phyloP scores from a whole-genome alignment of 1,140 invertebrate species.

The Musca vetustissima region DNA sequence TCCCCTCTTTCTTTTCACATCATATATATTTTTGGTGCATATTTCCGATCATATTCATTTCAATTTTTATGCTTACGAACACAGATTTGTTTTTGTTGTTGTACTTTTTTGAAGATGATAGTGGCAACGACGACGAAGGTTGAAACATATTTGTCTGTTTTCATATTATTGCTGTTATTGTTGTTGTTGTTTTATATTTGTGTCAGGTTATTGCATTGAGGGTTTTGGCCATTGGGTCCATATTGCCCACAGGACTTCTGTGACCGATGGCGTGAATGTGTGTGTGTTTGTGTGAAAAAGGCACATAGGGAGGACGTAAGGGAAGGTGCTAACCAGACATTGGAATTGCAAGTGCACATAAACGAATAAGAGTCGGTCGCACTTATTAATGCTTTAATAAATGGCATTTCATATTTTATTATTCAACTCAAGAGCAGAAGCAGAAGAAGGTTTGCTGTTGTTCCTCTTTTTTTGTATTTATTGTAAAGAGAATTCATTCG shows the following conservation, averaged over 20 bases:
- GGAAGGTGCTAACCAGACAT: not conserved
- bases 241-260: not conserved
- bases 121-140: slow-evolving; percentile 20
- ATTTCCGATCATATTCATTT: slow-evolving; percentile 2
- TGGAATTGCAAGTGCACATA: slow-evolving; percentile 23
- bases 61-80: slow-evolving; percentile 1
- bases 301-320: not conserved
- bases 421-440: slow-evolving; percentile 39
- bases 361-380: slow-evolving; percentile 36
- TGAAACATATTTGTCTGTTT: not conserved
- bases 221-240: not conserved
- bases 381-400: slow-evolving; percentile 55
- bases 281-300: not conserved
- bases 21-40: too few relatives aligned
- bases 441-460: too few relatives aligned
- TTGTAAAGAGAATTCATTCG: too few relatives aligned
- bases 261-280: not conserved
- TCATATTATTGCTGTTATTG: too few relatives aligned
- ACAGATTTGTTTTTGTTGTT: too few relatives aligned
- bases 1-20: too few relatives aligned
- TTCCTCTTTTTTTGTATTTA: too few relatives aligned
- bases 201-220: not conserved
- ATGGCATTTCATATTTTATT: slow-evolving; percentile 55
- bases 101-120: slow-evolving; percentile 6
- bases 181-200: too few relatives aligned